Conservation (phyloP, 2,113 vertebrate genomes). For the Melozone crissalis region DNA sequence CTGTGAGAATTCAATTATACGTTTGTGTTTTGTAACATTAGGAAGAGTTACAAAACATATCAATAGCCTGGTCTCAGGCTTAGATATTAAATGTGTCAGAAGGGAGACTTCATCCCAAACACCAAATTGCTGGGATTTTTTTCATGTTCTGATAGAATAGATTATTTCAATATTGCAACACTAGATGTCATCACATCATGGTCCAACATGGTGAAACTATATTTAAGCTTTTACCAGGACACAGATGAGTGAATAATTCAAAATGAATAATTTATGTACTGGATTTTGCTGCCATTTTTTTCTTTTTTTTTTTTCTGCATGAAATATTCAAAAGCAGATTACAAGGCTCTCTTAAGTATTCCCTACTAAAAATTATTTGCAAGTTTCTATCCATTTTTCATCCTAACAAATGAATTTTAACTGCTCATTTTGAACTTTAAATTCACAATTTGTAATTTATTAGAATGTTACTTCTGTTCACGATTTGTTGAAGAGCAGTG, state of each 20-base stretch:
- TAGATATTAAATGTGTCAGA: neutral
- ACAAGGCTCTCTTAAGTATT: neutral
- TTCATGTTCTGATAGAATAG: neutral
- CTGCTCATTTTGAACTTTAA: neutral
- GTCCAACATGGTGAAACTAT: constrained; percentile 23
- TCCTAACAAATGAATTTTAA: neutral
- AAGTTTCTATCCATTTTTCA: neutral
- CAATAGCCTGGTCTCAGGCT: neutral
- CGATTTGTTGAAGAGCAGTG: neutral
- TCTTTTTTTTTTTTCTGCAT: neutral
- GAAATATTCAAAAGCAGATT: constrained; percentile 5
- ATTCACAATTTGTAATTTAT: neutral
- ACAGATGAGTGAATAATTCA: neutral
- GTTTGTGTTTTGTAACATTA: neutral
- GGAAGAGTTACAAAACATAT: neutral
- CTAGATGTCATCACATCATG: constrained; percentile 69
- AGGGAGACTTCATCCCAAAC: neutral
- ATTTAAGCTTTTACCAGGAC: neutral
- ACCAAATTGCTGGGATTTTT: neutral
- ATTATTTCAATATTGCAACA: constrained; percentile 55
- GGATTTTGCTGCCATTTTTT: neutral
- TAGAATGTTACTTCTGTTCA: neutral
- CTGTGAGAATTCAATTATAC: neutral
- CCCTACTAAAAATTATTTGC: neutral
- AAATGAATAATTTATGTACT: constrained; percentile 2